A percentile compares a stretch with the other conserved stretches of the same genome.
These are phyloP conservation scores for Synchiropus splendidus DNA, from an alignment of 2,113 vertebrate species.

Conservation along the genomic window DNA sequence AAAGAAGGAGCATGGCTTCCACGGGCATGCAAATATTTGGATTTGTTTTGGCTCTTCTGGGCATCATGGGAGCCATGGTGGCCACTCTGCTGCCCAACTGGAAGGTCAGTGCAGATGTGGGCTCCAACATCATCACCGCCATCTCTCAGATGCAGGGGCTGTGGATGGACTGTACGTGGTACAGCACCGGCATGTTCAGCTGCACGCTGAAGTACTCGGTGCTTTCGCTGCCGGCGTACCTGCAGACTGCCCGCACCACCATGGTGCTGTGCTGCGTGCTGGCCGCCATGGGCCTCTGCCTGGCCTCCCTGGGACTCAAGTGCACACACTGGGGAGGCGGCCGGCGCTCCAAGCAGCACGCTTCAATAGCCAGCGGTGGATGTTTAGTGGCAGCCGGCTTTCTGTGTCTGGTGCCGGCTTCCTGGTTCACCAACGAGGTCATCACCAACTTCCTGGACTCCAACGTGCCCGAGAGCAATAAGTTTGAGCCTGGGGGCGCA, in stretches of 20 bases:
- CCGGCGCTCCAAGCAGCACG: slow-evolving; percentile 71
- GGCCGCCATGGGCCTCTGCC: slow-evolving; percentile 79
- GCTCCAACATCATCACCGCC: slow-evolving; percentile 85
- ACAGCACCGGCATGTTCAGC: slow-evolving; percentile 96
- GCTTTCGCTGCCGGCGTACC: slow-evolving; percentile 79
- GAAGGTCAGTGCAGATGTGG: slow-evolving; percentile 82
- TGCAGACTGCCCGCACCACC: slow-evolving; percentile 84
- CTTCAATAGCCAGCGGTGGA: slow-evolving; percentile 76
- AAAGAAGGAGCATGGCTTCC: slow-evolving; percentile 73
- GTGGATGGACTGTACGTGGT: slow-evolving; percentile 98
- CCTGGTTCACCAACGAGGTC: slow-evolving; percentile 90
- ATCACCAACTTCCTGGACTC: slow-evolving; percentile 82
- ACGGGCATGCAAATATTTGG: slow-evolving; percentile 85
- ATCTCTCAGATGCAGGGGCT: slow-evolving; percentile 88
- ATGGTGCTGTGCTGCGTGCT: slow-evolving; percentile 90
- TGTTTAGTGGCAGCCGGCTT: slow-evolving; percentile 79
- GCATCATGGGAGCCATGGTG: slow-evolving; percentile 75
- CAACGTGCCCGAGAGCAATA: slow-evolving; percentile 80
- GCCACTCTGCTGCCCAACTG: slow-evolving; percentile 90
- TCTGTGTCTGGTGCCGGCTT: slow-evolving; percentile 79
- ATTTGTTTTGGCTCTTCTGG: slow-evolving; percentile 79
- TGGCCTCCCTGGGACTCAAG: slow-evolving; percentile 81
- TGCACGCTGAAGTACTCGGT: slow-evolving; percentile 83
- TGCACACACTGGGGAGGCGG: slow-evolving; percentile 84
- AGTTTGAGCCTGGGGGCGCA: slow-evolving; percentile 86